phyloP scores from a whole-genome alignment of 2,113 vertebrate species.

The Psephotus haematonotus region DNA sequence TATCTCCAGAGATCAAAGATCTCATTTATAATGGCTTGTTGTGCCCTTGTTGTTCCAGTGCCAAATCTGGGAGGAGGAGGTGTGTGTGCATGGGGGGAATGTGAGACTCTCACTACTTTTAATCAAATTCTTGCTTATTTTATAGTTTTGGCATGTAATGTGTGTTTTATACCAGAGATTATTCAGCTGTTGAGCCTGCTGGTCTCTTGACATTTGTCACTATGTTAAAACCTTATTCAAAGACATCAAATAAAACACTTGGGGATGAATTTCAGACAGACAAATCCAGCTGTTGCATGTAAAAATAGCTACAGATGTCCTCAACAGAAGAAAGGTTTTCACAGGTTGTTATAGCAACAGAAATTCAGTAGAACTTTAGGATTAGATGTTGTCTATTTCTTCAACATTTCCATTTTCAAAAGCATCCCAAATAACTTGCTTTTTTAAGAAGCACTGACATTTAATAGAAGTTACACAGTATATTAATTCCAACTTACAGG shows the following conservation, averaged over 20 bases:
- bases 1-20: conserved; percentile 17
- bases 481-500: background rate
- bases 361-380: conserved; percentile 72
- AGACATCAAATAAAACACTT: conserved; percentile 51
- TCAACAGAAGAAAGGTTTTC: conserved; percentile 73
- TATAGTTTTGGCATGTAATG: background rate
- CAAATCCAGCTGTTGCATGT: conserved; percentile 80
- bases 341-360: conserved; percentile 78
- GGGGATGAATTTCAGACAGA: conserved; percentile 70
- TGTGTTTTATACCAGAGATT: conserved; percentile 1
- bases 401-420: conserved; percentile 35
- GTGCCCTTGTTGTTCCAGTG: conserved; percentile 24
- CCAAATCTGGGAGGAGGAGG: background rate
- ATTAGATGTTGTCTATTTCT: conserved; percentile 59
- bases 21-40: conserved; percentile 6
- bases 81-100: background rate
- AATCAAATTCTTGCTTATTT: background rate
- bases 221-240: conserved; percentile 54
- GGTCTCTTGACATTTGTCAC: conserved; percentile 59
- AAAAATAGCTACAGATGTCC: conserved; percentile 82
- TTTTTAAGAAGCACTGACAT: background rate
- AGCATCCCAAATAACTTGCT: background rate
- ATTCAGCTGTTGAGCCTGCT: conserved; percentile 16
- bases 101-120: background rate
- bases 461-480: background rate